phyloP scores from a whole-genome alignment of 2,888 invertebrate genomes.

The Lycaena phlaeas region DNA sequence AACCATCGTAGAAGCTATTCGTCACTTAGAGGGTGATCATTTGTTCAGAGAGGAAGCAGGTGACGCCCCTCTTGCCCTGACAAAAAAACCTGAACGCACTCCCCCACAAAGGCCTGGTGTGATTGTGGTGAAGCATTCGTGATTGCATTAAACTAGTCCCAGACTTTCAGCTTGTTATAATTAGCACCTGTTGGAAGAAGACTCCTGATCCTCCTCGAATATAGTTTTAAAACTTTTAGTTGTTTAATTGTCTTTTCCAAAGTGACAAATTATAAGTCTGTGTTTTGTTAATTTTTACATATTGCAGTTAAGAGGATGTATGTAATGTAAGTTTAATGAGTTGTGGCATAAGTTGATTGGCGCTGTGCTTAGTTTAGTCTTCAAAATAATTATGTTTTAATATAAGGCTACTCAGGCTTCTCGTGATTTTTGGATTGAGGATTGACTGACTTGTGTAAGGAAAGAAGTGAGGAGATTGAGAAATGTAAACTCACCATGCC shows the following conservation, averaged over 20 bases:
- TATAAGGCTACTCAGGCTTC: constrained; percentile 41
- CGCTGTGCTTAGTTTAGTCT: constrained; percentile 66
- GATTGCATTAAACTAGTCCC: constrained; percentile 61
- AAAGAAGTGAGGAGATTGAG: constrained; percentile 29
- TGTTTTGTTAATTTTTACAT: constrained; percentile 55
- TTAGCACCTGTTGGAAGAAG: constrained; percentile 44
- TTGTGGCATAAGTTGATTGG: constrained; percentile 45
- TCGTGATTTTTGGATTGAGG: constrained; percentile 39
- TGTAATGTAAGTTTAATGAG: constrained; percentile 40
- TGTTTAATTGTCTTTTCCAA: constrained; percentile 64
- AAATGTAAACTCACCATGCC: constrained; percentile 42
- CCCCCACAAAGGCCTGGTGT: constrained; percentile 87
- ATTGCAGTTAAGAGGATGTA: constrained; percentile 42
- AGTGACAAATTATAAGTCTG: constrained; percentile 70
- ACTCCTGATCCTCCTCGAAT: constrained; percentile 63
- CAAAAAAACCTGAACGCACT: constrained; percentile 61
- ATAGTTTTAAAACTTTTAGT: constrained; percentile 60
- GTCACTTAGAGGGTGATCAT: constrained; percentile 97
- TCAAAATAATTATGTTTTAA: constrained; percentile 52
- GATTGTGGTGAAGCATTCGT: constrained; percentile 91
- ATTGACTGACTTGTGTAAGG: constrained; percentile 58
- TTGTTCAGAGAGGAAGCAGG: constrained; percentile 85
- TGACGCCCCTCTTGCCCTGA: constrained; percentile 75
- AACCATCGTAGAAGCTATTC: constrained; percentile 98
- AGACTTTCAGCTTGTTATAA: constrained; percentile 32